phyloP scores from a whole-genome alignment of 2,113 vertebrate species.

The Chaenocephalus aceratus region DNA sequence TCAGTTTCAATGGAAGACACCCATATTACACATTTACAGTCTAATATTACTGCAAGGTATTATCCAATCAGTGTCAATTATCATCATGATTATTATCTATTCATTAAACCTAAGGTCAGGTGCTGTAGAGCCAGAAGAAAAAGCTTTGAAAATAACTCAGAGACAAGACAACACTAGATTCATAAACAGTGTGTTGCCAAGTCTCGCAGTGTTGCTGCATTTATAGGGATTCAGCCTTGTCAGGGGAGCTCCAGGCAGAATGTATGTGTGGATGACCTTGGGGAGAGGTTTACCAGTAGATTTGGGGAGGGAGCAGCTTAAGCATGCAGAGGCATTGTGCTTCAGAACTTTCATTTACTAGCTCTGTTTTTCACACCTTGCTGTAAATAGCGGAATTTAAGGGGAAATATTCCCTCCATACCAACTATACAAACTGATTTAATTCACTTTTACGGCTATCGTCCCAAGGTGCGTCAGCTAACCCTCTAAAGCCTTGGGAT shows the following conservation, averaged over 20 bases:
- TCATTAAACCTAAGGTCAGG: neutral
- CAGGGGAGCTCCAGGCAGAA: conserved; percentile 69
- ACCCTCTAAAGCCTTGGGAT: conserved; percentile 5
- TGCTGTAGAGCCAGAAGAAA: neutral
- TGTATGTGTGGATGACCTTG: conserved; percentile 73
- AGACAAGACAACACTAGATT: neutral
- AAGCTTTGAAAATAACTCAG: neutral
- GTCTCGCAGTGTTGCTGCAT: conserved; percentile 19
- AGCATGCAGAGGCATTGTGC: conserved; percentile 38
- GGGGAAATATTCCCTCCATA: conserved; percentile 35
- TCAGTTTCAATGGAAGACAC: conserved; percentile 19
- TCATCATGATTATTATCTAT: neutral
- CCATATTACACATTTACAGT: neutral
- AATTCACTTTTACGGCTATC: conserved; percentile 57
- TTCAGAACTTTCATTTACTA: conserved; percentile 48
- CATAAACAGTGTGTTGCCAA: conserved; percentile 1
- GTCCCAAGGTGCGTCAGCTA: conserved; percentile 20
- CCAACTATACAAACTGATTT: conserved; percentile 52
- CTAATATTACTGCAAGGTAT: neutral
- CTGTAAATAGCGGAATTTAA: conserved; percentile 58
- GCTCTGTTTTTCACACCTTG: conserved; percentile 53
- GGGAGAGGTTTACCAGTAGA: conserved; percentile 68
- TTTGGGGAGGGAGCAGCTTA: conserved; percentile 43
- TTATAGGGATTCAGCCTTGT: conserved; percentile 62
- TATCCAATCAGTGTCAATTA: conserved; percentile 28